phyloP scores from a whole-genome alignment of 1,140 invertebrate species.

The Ylistrum balloti region DNA sequence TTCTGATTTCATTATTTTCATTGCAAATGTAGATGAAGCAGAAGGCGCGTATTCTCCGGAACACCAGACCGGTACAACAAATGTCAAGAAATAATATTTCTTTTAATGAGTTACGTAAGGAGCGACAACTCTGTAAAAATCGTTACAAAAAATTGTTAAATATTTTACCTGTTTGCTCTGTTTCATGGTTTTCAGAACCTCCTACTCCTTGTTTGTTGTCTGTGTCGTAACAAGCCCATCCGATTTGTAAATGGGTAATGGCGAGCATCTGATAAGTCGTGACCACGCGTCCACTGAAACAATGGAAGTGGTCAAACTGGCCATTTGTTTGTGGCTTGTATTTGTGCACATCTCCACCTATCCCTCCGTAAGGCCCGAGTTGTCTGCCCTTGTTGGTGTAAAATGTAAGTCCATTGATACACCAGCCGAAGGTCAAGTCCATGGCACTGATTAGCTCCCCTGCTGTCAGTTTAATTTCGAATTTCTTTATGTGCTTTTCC shows the following conservation, averaged over 20 bases:
- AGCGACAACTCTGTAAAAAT: no score
- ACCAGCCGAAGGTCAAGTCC: not conserved
- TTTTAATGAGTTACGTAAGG: no score
- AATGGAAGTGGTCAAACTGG: not conserved
- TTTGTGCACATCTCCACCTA: not conserved
- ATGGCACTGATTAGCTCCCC: not conserved
- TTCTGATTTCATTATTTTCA: no score
- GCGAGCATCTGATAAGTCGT: not conserved
- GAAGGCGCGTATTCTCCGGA: no score
- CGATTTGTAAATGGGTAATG: not conserved
- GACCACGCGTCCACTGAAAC: not conserved
- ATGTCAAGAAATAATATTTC: no score
- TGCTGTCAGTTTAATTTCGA: not conserved
- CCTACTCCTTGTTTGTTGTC: not conserved
- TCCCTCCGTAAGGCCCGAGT: not conserved
- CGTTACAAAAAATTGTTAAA: no score
- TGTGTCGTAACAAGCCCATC: not conserved
- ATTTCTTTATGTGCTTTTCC: not conserved
- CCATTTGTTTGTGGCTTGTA: not conserved
- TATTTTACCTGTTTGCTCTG: no score
- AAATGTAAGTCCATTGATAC: not conserved
- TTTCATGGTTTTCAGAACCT: not conserved
- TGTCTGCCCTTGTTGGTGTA: not conserved
- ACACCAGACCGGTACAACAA: no score
- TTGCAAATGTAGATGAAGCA: no score